A percentile compares a stretch with the other conserved stretches of the same genome.
Conservation (phyloP, 2,113 vertebrate genomes). For the Hippocampus zosterae region DNA sequence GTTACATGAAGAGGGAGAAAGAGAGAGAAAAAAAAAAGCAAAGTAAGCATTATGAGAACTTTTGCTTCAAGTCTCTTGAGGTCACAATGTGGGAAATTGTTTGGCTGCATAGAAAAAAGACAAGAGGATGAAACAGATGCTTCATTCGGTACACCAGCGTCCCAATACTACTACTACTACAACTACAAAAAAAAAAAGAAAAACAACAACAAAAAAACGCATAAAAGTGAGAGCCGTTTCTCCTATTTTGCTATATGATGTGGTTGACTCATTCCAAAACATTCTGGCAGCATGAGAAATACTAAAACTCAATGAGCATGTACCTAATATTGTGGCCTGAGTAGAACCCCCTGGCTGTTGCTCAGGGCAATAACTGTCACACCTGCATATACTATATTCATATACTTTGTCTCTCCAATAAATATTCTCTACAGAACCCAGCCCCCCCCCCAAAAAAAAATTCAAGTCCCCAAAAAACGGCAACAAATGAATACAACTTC, state of each 20-base stretch:
- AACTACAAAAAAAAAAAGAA: not conserved
- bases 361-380: constrained; percentile 29
- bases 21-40: not conserved
- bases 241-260: not conserved
- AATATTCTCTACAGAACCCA: not conserved
- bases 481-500: not conserved
- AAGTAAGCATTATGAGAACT: not conserved
- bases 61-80: constrained; percentile 24
- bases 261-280: no score
- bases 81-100: constrained; percentile 51
- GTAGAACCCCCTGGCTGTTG: constrained; percentile 47
- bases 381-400: not conserved
- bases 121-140: constrained; percentile 40
- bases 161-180: not conserved
- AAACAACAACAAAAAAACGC: not conserved
- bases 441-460: not conserved
- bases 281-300: no score
- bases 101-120: constrained; percentile 62
- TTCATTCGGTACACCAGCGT: constrained; percentile 15
- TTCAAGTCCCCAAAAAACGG: not conserved
- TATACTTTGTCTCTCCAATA: not conserved
- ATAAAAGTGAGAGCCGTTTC: not conserved
- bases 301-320: no score
- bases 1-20: not conserved
- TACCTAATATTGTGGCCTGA: constrained; percentile 5